Conservation (phyloP, 2,888 invertebrate genomes). For the Spatulosminthurus flaviceps region DNA sequence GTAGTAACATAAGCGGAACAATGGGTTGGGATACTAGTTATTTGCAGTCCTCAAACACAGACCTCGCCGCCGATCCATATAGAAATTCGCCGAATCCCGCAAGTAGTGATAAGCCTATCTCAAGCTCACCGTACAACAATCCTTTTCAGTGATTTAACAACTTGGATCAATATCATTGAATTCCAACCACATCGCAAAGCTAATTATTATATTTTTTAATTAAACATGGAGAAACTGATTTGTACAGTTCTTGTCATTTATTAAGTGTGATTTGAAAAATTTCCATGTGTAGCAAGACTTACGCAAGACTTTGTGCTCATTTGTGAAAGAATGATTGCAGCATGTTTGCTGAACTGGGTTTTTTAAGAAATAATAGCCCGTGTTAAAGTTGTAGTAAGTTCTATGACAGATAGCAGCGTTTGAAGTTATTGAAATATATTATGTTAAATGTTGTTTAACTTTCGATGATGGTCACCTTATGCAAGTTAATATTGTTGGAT, state of each 20-base stretch:
- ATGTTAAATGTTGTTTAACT: background rate
- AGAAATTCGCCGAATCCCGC: slow-evolving; percentile 45
- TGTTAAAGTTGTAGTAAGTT: background rate
- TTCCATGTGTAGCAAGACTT: background rate
- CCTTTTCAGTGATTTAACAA: slow-evolving; percentile 45
- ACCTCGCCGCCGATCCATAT: slow-evolving; percentile 42
- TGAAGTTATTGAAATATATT: background rate
- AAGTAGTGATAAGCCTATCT: slow-evolving; percentile 25
- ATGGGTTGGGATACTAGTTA: slow-evolving; percentile 58
- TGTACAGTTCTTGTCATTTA: slow-evolving; percentile 15
- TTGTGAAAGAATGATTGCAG: slow-evolving; percentile 19
- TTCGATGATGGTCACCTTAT: background rate
- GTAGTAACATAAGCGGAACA: slow-evolving; percentile 22
- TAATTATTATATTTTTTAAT: slow-evolving; percentile 9
- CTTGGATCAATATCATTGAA: background rate
- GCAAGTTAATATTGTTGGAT: background rate
- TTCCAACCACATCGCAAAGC: background rate
- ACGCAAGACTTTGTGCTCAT: slow-evolving; percentile 16
- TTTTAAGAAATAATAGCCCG: background rate
- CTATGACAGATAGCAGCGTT: background rate
- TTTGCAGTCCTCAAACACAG: slow-evolving; percentile 48
- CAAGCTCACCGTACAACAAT: slow-evolving; percentile 42
- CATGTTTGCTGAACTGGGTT: background rate
- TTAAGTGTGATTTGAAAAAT: slow-evolving; percentile 1
- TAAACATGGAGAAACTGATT: background rate